Evolutionary conservation across 1,140 invertebrate species (phyloP).

Genomic region (Littorina saxatilis): DNA sequence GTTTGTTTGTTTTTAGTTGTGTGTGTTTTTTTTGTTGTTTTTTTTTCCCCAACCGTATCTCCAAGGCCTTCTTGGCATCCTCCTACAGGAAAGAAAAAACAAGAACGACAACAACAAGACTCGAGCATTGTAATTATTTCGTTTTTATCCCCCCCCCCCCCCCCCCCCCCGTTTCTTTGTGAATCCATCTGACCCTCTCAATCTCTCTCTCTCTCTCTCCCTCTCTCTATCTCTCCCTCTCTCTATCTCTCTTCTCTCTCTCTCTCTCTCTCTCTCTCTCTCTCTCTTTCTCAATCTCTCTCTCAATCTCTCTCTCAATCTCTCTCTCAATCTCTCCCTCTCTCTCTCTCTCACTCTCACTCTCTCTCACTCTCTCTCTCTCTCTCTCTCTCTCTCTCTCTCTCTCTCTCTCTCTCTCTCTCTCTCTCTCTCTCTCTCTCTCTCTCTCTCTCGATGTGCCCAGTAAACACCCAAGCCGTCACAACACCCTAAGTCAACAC

Average conservation of each 20-base stretch:
- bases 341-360: neutral
- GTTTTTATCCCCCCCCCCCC: neutral
- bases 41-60: too few species aligned
- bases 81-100: too few species aligned
- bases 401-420: neutral
- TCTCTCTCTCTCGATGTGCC: too few species aligned
- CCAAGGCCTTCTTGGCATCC: too few species aligned
- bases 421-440: neutral
- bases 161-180: neutral
- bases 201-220: neutral
- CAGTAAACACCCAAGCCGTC: neutral
- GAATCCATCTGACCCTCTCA: neutral
- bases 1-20: too few species aligned
- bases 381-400: slow-evolving; percentile 1
- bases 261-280: neutral
- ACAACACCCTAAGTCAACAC: neutral
- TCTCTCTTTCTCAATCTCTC: slow-evolving; percentile 13
- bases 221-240: too few species aligned
- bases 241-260: too few species aligned
- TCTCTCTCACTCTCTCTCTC: slow-evolving; percentile 5
- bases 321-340: too few species aligned
- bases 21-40: too few species aligned
- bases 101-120: too few species aligned
- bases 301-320: too few species aligned
- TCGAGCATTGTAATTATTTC: neutral